These are phyloP conservation scores for Telmatochromis sp. DNA, from an alignment of 2,113 vertebrate species.

Conservation along the genomic window DNA sequence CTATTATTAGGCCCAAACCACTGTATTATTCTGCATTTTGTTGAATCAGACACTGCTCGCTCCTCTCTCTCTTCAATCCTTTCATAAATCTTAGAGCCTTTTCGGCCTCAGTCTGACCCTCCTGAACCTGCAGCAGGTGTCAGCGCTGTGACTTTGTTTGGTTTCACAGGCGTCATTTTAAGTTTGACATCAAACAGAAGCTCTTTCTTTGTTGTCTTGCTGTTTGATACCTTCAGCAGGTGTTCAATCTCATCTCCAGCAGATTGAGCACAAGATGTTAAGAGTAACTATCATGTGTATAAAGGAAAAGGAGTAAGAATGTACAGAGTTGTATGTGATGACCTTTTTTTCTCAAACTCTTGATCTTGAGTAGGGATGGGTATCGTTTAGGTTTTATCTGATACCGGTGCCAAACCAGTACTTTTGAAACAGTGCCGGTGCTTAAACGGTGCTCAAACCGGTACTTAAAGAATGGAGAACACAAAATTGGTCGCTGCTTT, in stretches of 20 bases:
- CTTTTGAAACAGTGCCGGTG: too few relatives aligned
- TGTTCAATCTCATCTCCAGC: background rate
- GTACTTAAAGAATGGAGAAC: too few relatives aligned
- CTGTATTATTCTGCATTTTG: background rate
- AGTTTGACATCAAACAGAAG: slow-evolving; percentile 24
- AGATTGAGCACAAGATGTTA: background rate
- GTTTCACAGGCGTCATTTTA: background rate
- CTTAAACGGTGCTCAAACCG: too few relatives aligned
- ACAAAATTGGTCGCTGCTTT: too few relatives aligned
- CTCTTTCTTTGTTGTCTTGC: slow-evolving; percentile 6
- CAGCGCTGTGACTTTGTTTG: background rate
- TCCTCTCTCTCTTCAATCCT: background rate
- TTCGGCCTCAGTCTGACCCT: background rate
- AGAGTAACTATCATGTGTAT: background rate
- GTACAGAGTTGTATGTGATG: background rate
- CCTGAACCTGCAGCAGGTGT: slow-evolving; percentile 19
- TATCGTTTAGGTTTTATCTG: too few relatives aligned
- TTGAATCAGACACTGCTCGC: background rate
- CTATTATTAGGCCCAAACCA: background rate
- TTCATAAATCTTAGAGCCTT: background rate
- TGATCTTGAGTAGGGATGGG: background rate
- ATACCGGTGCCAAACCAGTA: too few relatives aligned
- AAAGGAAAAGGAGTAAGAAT: background rate
- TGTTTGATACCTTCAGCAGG: slow-evolving; percentile 12
- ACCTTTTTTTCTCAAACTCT: background rate